Evolutionary conservation across 1,140 invertebrate genomes (phyloP), one percentile per base, ranked within the genome.

Genomic region (Campoletis sonorensis): DNA sequence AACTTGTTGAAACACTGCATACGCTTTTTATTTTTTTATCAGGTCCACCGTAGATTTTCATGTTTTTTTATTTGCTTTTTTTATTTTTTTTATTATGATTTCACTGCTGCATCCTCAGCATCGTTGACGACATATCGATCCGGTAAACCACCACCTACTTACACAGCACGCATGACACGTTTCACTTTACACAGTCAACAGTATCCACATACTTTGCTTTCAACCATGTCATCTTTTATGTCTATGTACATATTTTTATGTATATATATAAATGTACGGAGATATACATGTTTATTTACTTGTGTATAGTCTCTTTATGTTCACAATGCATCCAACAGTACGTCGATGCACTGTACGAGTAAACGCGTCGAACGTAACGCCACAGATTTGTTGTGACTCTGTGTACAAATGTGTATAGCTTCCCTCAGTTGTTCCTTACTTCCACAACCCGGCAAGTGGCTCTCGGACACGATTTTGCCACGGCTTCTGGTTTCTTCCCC

Each of bases 161-260:
- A 83, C 76, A 83, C 82, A 83, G 76, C 79, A 83, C 82, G 82
- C 82, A 83, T 83, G 82, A 67, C 82, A 81, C 79, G 76, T 83
- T 83, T 81, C 79, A 83, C 79, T 83, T 81, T 81, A 77, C 82
- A 81, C 75, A 81, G 67, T 30, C 82, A 54, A 79, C 79, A 27
- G 5, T 80, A 68, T 77, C 73, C 73, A 49, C 40, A 33, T 77
- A 5, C 51, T 18, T 27, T 64, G 64, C 73, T 4, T 64, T 26
- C n/a, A 26, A 64, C 23, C 21, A 64, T 26, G 23, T 64, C 13
- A 26, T 27, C 23, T 64, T 64, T 23, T 64, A 26, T 58, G 45
- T 49, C 18, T 54, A 64, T 54, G 15, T 64, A 23, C 23, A 26
- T 27, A 26, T 64, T n/a, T 64, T 13, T 8, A 64, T 0, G 23